phyloP scores from a whole-genome alignment of 2,888 invertebrate species.

The Megastigmus dorsalis region DNA sequence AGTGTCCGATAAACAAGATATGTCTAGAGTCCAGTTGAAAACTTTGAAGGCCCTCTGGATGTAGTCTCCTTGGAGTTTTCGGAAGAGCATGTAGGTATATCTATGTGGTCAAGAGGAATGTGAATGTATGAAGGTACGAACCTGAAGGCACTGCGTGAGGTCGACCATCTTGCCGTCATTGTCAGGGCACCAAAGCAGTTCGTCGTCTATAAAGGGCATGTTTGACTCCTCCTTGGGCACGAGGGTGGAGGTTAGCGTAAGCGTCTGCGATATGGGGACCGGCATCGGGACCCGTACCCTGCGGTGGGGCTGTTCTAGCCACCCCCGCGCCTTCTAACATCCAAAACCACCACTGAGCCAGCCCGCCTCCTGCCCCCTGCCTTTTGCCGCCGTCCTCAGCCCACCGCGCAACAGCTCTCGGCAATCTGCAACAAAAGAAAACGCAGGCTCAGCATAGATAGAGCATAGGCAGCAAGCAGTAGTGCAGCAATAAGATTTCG shows the following conservation, averaged over 20 bases:
- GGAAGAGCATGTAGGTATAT: too few relatives aligned
- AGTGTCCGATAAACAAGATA: too few relatives aligned
- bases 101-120: too few relatives aligned
- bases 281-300: constrained; percentile 74
- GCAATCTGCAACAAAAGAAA: constrained; percentile 1
- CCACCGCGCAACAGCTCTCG: background rate
- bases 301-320: constrained; percentile 74
- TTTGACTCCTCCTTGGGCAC: constrained; percentile 76
- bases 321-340: constrained; percentile 74
- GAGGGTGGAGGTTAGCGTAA: constrained; percentile 72
- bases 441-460: background rate
- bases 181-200: constrained; percentile 94
- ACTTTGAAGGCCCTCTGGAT: too few relatives aligned
- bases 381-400: constrained; percentile 4
- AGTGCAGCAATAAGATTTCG: too few relatives aligned
- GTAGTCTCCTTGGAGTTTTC: too few relatives aligned
- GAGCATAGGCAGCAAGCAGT: background rate
- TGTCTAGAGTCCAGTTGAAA: too few relatives aligned
- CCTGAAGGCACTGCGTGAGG: constrained; percentile 91
- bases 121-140: constrained; percentile 71
- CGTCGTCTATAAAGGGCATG: constrained; percentile 98
- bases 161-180: constrained; percentile 96
- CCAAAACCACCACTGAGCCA: constrained; percentile 68
- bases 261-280: constrained; percentile 74
- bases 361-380: constrained; percentile 55